phyloP scores from a whole-genome alignment of 35 echinoderm and acorn worm genomes.

The Ophiothrix spiculata region DNA sequence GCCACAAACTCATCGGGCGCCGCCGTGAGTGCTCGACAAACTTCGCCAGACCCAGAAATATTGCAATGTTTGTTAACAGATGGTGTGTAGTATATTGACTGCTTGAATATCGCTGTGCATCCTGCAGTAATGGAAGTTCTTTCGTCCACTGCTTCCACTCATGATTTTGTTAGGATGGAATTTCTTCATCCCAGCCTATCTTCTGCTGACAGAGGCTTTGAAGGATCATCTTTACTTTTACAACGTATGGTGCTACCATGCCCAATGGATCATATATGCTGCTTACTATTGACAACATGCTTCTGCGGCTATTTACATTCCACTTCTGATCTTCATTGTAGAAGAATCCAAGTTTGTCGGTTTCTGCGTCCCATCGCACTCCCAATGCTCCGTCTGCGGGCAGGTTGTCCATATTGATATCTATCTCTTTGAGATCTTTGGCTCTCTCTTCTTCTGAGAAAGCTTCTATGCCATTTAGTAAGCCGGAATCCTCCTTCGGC shows the following conservation, averaged over 20 bases:
- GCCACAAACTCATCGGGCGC: too few relatives aligned
- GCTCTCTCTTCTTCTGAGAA: conserved; percentile 41
- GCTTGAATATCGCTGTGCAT: too few relatives aligned
- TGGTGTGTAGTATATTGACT: too few relatives aligned
- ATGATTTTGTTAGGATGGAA: not conserved
- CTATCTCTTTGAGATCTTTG: conserved; percentile 19
- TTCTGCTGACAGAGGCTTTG: conserved; percentile 26
- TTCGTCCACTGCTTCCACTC: not conserved
- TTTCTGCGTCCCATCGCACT: conserved; percentile 56
- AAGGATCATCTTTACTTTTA: conserved; percentile 29
- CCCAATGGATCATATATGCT: conserved; percentile 46
- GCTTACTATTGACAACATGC: conserved; percentile 52
- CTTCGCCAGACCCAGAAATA: too few relatives aligned
- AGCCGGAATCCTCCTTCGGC: conserved; percentile 51
- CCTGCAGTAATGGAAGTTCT: conserved; percentile 1
- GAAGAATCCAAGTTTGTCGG: conserved; percentile 50
- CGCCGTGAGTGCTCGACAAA: too few relatives aligned
- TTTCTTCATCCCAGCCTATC: conserved; percentile 47
- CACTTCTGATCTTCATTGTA: conserved; percentile 40
- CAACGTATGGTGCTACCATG: conserved; percentile 32
- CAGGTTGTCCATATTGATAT: conserved; percentile 26
- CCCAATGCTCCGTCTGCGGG: conserved; percentile 56
- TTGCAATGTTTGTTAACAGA: too few relatives aligned
- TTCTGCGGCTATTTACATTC: conserved; percentile 42
- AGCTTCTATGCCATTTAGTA: conserved; percentile 63